Percentiles rank a stretch among this genome's conserved stretches.
Conservation (phyloP, 2,888 invertebrate species). For the Drosophila meridiana region DNA sequence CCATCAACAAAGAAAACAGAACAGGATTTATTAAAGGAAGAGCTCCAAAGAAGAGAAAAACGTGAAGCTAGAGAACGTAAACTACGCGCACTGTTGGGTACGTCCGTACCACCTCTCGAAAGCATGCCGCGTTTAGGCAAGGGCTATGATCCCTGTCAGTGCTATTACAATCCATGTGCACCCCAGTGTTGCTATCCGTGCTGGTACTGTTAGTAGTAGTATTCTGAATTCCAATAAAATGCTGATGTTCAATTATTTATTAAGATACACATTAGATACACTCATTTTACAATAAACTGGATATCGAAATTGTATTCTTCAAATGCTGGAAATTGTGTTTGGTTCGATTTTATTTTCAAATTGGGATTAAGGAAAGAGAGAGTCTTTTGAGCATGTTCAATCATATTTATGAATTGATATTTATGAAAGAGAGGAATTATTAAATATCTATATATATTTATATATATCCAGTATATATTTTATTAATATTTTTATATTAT, state of each 20-base stretch:
- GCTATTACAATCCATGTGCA: constrained; percentile 19
- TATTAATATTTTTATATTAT: too few relatives aligned
- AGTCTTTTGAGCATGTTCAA: too few relatives aligned
- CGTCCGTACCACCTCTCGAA: constrained; percentile 64
- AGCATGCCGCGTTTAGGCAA: constrained; percentile 68
- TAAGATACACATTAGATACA: not conserved
- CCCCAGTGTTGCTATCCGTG: constrained; percentile 19
- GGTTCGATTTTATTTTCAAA: not conserved
- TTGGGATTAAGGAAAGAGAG: not conserved
- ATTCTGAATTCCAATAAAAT: not conserved
- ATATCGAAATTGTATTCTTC: not conserved
- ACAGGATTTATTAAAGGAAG: constrained; percentile 24
- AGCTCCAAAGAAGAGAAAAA: constrained; percentile 42
- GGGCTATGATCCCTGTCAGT: constrained; percentile 47
- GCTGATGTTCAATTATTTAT: not conserved
- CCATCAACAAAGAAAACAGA: not conserved
- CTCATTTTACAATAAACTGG: not conserved
- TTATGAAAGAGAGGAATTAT: too few relatives aligned
- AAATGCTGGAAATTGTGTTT: not conserved
- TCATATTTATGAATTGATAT: too few relatives aligned
- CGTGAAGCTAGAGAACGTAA: constrained; percentile 42
- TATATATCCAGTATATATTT: too few relatives aligned
- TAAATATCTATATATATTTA: too few relatives aligned
- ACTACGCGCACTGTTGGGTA: constrained; percentile 44
- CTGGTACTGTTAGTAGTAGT: constrained; percentile 17